Conservation (phyloP, 2,888 invertebrate genomes). For the Himalopsyche japonica region DNA sequence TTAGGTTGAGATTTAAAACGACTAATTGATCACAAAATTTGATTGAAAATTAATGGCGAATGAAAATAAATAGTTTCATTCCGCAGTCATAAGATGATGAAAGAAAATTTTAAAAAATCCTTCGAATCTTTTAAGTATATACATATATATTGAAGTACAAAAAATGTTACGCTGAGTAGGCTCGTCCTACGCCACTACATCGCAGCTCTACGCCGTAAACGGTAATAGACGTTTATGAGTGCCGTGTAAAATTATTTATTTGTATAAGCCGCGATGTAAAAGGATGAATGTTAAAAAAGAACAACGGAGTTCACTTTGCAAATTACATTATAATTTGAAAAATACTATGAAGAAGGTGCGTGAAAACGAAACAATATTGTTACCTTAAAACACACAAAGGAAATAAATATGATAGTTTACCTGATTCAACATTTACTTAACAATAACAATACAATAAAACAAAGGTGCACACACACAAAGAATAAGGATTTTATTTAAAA, state of each 20-base stretch:
- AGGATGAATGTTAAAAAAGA: not conserved
- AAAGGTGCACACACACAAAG: too few relatives aligned
- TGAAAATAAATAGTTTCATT: too few relatives aligned
- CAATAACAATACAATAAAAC: too few relatives aligned
- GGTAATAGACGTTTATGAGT: not conserved
- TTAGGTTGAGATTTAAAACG: too few relatives aligned
- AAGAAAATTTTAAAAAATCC: too few relatives aligned
- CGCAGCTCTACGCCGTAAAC: not conserved
- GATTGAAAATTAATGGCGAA: too few relatives aligned
- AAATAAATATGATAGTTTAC: too few relatives aligned
- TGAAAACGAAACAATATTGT: not conserved
- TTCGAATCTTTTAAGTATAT: too few relatives aligned
- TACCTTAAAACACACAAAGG: not conserved
- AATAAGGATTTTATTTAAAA: too few relatives aligned
- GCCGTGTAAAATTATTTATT: constrained; percentile 3
- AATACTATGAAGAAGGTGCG: not conserved
- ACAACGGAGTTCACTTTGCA: not conserved
- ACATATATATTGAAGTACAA: not conserved
- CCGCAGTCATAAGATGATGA: too few relatives aligned
- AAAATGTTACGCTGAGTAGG: not conserved
- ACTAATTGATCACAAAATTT: too few relatives aligned
- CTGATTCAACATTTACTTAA: too few relatives aligned
- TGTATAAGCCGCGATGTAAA: not conserved
- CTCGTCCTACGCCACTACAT: not conserved
- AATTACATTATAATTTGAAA: not conserved